Conservation (phyloP, 2,888 invertebrate species). For the Melipona bicolor region DNA sequence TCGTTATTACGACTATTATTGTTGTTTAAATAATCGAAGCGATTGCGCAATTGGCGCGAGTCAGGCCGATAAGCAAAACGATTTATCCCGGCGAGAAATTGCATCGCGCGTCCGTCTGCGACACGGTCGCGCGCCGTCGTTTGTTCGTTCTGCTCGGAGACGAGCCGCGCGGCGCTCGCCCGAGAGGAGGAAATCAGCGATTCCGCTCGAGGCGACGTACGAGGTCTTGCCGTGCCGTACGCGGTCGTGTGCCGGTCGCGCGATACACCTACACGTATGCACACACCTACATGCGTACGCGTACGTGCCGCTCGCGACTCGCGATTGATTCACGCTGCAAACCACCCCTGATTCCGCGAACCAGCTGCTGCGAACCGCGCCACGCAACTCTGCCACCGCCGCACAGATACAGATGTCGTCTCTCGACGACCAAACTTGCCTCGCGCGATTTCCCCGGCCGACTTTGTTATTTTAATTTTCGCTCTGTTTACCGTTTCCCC, state of each 20-base stretch:
- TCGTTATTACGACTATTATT: slow-evolving; percentile 59
- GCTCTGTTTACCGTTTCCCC: slow-evolving; percentile 61
- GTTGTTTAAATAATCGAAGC: slow-evolving; percentile 58
- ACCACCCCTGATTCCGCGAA: too few species aligned
- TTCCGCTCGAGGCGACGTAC: background rate
- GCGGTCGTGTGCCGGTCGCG: slow-evolving; percentile 29
- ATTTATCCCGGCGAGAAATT: slow-evolving; percentile 59
- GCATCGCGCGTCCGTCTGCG: slow-evolving; percentile 5
- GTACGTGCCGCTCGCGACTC: background rate
- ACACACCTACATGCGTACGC: background rate
- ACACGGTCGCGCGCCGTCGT: background rate
- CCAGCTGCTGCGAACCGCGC: too few species aligned
- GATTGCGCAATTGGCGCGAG: slow-evolving; percentile 62
- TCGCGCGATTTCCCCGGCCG: slow-evolving; percentile 53
- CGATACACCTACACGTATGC: background rate
- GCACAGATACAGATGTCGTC: slow-evolving; percentile 31
- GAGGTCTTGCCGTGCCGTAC: too few species aligned
- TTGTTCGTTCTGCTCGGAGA: too few species aligned
- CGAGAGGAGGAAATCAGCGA: slow-evolving; percentile 21
- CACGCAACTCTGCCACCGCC: too few species aligned
- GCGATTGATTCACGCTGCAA: too few species aligned
- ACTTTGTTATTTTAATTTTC: slow-evolving; percentile 69
- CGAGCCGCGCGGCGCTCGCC: background rate
- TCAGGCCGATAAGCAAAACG: slow-evolving; percentile 58
- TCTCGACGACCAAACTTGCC: slow-evolving; percentile 10